A percentile compares a stretch with the other conserved stretches of the same genome.
These are phyloP conservation scores for Zygothrica quintamaculata DNA, from an alignment of 2,888 invertebrate genomes.

Conservation along the genomic window DNA sequence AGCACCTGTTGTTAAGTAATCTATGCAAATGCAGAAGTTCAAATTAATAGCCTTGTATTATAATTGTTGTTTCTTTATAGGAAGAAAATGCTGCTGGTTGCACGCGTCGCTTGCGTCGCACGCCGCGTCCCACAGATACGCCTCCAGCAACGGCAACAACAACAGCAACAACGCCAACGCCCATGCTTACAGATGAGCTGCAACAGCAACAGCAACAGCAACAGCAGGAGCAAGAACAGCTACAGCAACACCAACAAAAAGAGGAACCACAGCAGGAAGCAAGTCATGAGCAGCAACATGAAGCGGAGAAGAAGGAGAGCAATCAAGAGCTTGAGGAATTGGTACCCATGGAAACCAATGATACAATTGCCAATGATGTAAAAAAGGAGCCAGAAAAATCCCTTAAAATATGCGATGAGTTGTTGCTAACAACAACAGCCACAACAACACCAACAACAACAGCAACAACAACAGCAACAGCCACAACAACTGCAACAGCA, in stretches of 20 bases:
- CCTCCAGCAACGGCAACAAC: slow-evolving; percentile 5
- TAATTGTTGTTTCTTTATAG: background rate
- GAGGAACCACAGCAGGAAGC: background rate
- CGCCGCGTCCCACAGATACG: slow-evolving; percentile 65
- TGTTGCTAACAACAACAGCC: no score
- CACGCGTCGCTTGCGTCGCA: slow-evolving; percentile 73
- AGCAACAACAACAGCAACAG: no score
- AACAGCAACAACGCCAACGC: slow-evolving; percentile 11
- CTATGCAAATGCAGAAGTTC: background rate
- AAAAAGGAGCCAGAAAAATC: slow-evolving; percentile 61
- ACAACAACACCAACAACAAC: no score
- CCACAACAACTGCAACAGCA: no score
- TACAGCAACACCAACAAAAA: background rate
- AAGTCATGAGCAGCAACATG: background rate
- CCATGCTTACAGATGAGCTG: slow-evolving; percentile 29
- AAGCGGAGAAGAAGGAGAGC: no score
- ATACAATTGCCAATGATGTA: slow-evolving; percentile 32
- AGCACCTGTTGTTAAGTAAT: slow-evolving; percentile 20
- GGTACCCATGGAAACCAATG: slow-evolving; percentile 12
- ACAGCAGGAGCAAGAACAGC: background rate
- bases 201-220: slow-evolving; percentile 5
- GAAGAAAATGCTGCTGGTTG: slow-evolving; percentile 63
- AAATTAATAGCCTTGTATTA: slow-evolving; percentile 13
- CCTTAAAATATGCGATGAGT: background rate
- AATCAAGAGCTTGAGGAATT: slow-evolving; percentile 9